Evolutionary conservation across 2,797 vertebrate genomes (phyloP).

Genomic region (Acropternis orthonyx): DNA sequence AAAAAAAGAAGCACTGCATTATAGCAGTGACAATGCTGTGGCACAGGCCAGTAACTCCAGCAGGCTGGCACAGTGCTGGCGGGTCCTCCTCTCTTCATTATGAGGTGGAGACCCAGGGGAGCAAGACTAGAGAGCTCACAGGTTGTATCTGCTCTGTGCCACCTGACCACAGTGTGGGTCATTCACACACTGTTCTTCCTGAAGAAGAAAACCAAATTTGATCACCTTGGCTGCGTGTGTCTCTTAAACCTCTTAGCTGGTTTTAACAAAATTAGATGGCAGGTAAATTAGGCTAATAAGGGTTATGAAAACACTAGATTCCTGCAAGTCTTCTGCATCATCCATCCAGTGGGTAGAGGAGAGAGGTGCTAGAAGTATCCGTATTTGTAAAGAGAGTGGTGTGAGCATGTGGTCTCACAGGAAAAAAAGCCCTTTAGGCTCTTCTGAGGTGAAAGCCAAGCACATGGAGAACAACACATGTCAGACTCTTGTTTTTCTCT

Average conservation of each 20-base stretch:
- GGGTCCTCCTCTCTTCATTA: neutral
- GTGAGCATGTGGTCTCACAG: neutral
- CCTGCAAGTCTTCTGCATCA: neutral
- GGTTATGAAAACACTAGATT: neutral
- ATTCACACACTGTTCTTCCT: neutral
- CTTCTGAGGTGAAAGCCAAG: neutral
- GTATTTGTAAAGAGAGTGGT: neutral
- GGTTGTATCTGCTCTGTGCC: neutral
- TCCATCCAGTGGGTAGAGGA: neutral
- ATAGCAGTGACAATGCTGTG: neutral
- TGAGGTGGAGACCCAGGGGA: neutral
- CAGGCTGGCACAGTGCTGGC: neutral
- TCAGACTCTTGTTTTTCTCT: neutral
- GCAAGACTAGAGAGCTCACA: neutral
- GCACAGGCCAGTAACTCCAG: neutral
- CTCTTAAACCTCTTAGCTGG: neutral
- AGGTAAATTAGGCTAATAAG: neutral
- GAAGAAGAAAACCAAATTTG: neutral
- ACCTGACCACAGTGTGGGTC: accelerated
- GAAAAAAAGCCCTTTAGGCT: neutral
- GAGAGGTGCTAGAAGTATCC: neutral
- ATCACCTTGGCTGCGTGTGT: neutral
- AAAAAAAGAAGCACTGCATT: neutral
- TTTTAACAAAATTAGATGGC: neutral
- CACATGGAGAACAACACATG: neutral